Evolutionary conservation across 2,113 vertebrate species (phyloP), one percentile per base, ranked within the genome.

Genomic region (Esox niger): DNA sequence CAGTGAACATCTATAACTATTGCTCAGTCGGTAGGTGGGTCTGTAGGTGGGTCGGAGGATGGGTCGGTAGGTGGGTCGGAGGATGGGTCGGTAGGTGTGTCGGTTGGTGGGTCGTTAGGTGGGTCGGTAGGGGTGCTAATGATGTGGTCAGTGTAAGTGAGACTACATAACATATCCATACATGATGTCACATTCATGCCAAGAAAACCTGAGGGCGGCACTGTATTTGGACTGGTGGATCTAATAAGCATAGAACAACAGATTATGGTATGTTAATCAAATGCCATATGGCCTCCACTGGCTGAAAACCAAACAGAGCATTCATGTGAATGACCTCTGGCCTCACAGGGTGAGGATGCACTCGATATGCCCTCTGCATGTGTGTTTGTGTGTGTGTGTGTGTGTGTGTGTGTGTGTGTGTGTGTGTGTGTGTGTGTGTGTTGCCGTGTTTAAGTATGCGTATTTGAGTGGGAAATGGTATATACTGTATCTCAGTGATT

Each of bases 401-500:
- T 29, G 26, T 65, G 63, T 52, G 11, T 58, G 60, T 43, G 43
- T 43, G 54, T 59, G 61, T 54, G 27, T 13, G 70, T 69, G 69
- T 32, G 74, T 66, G 62, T 61, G 73, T 64, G 74, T 31, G 55
- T 61, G 64, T 54, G 69, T 60, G 70, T 68, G 71, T 60, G 55
- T 74, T 68, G n/a, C n/a, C 63, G 68, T 68, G 71, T 64, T 64
- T 62, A 65, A n/a, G 11, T 38, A 25, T 56, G 31, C 55, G 32
- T 62, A 13, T 67, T 21, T 67, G 65, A 6, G 43, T 49, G 15
- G 38, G 38, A 1, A 15, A 4, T 43, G 38, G 13, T 64, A 25
- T 65, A 62, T 62, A 65, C 33, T 29, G 20, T n/a, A n/a, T n/a
- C n/a, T 29, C 26, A 31, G 62, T 47, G 29, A 56, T 20, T 64